phyloP scores from a whole-genome alignment of 2,888 invertebrate genomes.

The Hirtodrosophila trivittata region DNA sequence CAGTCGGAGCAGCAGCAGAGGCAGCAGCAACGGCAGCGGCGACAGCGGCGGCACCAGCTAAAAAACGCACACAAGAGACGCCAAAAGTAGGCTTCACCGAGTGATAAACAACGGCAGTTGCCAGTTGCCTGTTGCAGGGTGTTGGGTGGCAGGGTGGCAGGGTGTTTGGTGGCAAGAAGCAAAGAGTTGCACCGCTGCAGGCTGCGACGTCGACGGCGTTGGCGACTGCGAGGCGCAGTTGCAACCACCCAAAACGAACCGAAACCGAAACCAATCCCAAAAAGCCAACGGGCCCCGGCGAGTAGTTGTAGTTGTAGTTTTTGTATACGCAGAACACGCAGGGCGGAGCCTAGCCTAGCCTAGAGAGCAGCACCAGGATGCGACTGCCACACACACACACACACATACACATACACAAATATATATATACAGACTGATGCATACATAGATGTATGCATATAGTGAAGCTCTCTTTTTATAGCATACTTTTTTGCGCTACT shows the following conservation, averaged over 20 bases:
- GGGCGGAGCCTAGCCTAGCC: conserved; percentile 53
- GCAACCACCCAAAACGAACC: conserved; percentile 66
- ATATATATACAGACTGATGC: not conserved
- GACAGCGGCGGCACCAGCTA: conserved; percentile 2
- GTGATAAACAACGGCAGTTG: conserved; percentile 70
- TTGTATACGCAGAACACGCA: conserved; percentile 55
- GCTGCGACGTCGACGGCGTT: conserved; percentile 16
- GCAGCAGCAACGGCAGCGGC: conserved; percentile 3
- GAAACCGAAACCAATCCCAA: conserved; percentile 72
- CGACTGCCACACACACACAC: conserved; percentile 20
- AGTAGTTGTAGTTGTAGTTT: conserved; percentile 43
- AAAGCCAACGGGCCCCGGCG: conserved; percentile 59
- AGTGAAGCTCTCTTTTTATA: conserved; percentile 45
- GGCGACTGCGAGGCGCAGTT: conserved; percentile 32
- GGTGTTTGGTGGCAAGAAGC: not conserved
- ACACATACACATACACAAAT: conserved; percentile 9
- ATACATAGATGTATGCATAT: conserved; percentile 9
- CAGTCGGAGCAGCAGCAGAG: conserved; percentile 10
- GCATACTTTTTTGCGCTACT: conserved; percentile 53
- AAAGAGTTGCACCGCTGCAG: conserved; percentile 30
- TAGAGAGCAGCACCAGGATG: conserved; percentile 31
- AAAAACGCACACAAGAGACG: conserved; percentile 58
- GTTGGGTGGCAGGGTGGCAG: not conserved
- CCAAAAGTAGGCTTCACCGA: conserved; percentile 74
- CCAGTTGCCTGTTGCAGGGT: conserved; percentile 1